Conservation (phyloP, 2,888 invertebrate species). For the Orthosia cruda region DNA sequence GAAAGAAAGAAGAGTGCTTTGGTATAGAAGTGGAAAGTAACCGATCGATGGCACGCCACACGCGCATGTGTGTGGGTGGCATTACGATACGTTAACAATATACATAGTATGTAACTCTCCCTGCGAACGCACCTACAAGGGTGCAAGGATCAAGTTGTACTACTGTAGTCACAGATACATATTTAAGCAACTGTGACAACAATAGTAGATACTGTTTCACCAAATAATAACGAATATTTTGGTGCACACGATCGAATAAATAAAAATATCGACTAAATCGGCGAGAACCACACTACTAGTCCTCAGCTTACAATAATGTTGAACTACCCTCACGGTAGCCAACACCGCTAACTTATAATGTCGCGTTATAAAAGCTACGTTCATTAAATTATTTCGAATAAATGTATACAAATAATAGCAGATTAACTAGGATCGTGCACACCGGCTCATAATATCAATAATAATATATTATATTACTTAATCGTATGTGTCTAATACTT, state of each 20-base stretch:
- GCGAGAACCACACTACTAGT: conserved; percentile 45
- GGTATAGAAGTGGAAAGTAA: conserved; percentile 64
- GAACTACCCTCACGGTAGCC: conserved; percentile 37
- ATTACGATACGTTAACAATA: conserved; percentile 36
- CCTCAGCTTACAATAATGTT: conserved; percentile 37
- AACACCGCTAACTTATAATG: conserved; percentile 47
- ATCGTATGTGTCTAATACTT: conserved; percentile 74
- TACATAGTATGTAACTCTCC: conserved; percentile 38
- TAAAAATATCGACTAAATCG: conserved; percentile 58
- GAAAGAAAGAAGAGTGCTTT: conserved; percentile 63
- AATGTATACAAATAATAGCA: conserved; percentile 40
- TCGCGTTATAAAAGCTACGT: conserved; percentile 60
- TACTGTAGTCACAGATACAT: not conserved
- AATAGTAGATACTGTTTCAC: conserved; percentile 23
- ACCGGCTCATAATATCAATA: conserved; percentile 69
- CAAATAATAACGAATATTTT: conserved; percentile 43
- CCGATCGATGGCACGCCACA: conserved; percentile 67
- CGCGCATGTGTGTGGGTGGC: conserved; percentile 29
- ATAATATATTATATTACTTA: conserved; percentile 70
- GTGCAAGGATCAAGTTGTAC: not conserved
- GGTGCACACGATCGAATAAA: conserved; percentile 63
- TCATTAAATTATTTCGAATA: conserved; percentile 57
- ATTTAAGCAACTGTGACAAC: conserved; percentile 12
- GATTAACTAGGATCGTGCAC: conserved; percentile 67
- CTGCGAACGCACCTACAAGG: conserved; percentile 34